These are phyloP conservation scores for Antedon mediterranea DNA, from an alignment of 53 echinoderm and acorn worm genomes.

Conservation along the genomic window DNA sequence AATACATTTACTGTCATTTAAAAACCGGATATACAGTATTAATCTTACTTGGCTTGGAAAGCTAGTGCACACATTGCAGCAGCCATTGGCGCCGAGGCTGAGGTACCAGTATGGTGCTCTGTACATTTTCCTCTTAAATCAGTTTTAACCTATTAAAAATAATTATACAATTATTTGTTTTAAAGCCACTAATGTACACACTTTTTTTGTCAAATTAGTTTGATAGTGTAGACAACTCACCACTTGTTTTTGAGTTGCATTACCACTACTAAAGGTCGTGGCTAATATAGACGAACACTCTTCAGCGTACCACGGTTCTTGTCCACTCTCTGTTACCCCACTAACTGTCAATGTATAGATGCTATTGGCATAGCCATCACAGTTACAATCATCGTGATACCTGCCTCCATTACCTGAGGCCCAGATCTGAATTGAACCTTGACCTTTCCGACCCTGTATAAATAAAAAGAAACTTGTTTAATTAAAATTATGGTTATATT, in stretches of 20 bases:
- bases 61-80: slow-evolving; percentile 82
- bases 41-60: slow-evolving; percentile 87
- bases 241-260: slow-evolving; percentile 41
- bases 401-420: slow-evolving; percentile 88
- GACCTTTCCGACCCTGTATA: slow-evolving; percentile 63
- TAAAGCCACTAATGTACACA: too few relatives aligned
- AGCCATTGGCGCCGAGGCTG: slow-evolving; percentile 88
- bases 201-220: too few relatives aligned
- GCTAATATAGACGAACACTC: slow-evolving; percentile 76
- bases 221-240: slow-evolving; percentile 26
- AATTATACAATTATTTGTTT: too few relatives aligned
- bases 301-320: slow-evolving; percentile 62
- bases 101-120: slow-evolving; percentile 62
- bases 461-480: neutral
- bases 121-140: slow-evolving; percentile 63
- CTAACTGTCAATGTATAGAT: slow-evolving; percentile 87
- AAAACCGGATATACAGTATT: too few relatives aligned
- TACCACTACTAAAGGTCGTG: slow-evolving; percentile 81
- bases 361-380: slow-evolving; percentile 87
- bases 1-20: too few relatives aligned
- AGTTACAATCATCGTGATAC: slow-evolving; percentile 47
- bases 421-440: slow-evolving; percentile 88
- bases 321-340: slow-evolving; percentile 53
- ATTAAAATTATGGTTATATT: too few relatives aligned
- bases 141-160: slow-evolving; percentile 43